These are phyloP conservation scores for Ectemnius lituratus DNA, from an alignment of 2,888 invertebrate genomes.

Conservation along the genomic window DNA sequence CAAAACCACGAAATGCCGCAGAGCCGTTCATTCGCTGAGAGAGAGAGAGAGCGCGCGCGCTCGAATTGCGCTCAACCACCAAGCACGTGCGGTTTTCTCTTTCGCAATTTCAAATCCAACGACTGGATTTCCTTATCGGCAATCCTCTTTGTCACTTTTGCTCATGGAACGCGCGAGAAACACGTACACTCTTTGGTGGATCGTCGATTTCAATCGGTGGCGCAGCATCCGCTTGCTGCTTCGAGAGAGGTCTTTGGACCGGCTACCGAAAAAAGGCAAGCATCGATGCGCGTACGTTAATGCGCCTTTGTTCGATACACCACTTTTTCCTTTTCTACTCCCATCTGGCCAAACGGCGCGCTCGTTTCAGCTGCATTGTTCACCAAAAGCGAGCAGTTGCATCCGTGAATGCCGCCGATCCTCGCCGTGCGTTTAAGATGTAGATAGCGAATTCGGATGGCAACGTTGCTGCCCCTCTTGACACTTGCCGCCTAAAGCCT, in stretches of 20 bases:
- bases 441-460: constrained; percentile 34
- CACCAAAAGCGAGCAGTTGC: constrained; percentile 35
- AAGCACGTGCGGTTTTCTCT: constrained; percentile 67
- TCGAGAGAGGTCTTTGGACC: not conserved
- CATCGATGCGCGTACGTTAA: constrained; percentile 21
- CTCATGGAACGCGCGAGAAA: constrained; percentile 30
- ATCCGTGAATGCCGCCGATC: constrained; percentile 42
- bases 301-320: constrained; percentile 33
- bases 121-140: too few relatives aligned
- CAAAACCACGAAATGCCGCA: constrained; percentile 67
- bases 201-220: not conserved
- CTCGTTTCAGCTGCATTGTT: constrained; percentile 38
- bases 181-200: not conserved
- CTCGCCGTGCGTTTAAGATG: constrained; percentile 26
- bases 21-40: constrained; percentile 42
- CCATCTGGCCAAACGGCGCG: not conserved
- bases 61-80: constrained; percentile 59
- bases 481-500: constrained; percentile 20
- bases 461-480: constrained; percentile 3
- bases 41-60: too few relatives aligned
- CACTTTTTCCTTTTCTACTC: constrained; percentile 12
- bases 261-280: constrained; percentile 24
- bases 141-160: too few relatives aligned
- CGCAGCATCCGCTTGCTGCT: not conserved
- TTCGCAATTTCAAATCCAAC: constrained; percentile 30